A percentile compares a stretch with the other conserved stretches of the same genome.
These are phyloP conservation scores for Rhinolophus ferrumequinum DNA, from an alignment of 2,113 vertebrate species.

Conservation along the genomic window DNA sequence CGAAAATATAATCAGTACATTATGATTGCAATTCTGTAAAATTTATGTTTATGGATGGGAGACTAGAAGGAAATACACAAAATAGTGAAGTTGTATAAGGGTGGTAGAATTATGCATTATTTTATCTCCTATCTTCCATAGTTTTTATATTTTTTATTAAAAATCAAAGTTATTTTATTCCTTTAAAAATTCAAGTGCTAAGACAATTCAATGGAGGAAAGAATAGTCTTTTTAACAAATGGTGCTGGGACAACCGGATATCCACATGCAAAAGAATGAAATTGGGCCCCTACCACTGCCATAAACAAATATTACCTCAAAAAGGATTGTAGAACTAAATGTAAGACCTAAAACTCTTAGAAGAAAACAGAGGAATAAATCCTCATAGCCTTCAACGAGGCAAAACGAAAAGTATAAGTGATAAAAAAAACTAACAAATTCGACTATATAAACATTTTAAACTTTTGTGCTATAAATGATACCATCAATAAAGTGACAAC, in stretches of 20 bases:
- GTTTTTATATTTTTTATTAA: conserved; percentile 12
- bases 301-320: neutral
- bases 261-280: neutral
- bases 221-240: neutral
- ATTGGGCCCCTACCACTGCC: neutral
- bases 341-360: neutral
- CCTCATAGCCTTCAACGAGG: neutral
- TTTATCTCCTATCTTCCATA: neutral
- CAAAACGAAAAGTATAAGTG: neutral
- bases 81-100: neutral
- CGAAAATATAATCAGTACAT: neutral
- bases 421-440: neutral
- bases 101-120: neutral
- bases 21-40: conserved; percentile 21
- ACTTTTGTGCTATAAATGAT: neutral
- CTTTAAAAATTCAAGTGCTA: conserved; percentile 28
- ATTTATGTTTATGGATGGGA: neutral
- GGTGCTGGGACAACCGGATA: neutral
- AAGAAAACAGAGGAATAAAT: neutral
- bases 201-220: neutral
- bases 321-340: neutral
- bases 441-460: neutral
- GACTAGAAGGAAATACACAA: neutral
- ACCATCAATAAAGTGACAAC: neutral
- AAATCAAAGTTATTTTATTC: neutral